Evolutionary conservation across 2,113 vertebrate genomes (phyloP).

Genomic region (Poecile atricapillus): DNA sequence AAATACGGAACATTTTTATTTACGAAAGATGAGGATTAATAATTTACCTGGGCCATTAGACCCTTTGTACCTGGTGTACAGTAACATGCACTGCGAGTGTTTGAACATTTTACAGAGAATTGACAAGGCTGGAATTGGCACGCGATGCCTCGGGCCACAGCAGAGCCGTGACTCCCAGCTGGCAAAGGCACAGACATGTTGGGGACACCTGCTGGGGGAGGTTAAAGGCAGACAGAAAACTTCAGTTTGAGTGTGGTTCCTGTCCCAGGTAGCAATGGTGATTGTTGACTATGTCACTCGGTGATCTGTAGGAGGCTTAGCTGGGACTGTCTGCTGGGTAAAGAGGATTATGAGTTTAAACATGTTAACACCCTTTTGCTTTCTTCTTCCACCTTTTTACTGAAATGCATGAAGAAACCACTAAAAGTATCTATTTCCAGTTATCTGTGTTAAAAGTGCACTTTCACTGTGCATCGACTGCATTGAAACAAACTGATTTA

Average conservation of each 20-base stretch:
- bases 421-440: background rate
- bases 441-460: background rate
- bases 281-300: background rate
- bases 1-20: conserved; percentile 63
- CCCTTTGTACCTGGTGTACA: conserved; percentile 67
- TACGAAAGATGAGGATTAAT: conserved; percentile 65
- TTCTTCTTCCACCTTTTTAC: background rate
- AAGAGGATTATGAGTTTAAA: background rate
- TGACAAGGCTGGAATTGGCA: background rate
- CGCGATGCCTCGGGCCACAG: fast-evolving
- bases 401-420: background rate
- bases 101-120: conserved; percentile 28
- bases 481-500: background rate
- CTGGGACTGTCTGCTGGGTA: background rate
- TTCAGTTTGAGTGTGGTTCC: background rate
- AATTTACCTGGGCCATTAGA: conserved; percentile 62
- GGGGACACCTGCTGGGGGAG: background rate
- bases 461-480: background rate
- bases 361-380: background rate
- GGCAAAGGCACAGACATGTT: background rate
- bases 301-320: background rate
- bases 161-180: background rate
- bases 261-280: background rate
- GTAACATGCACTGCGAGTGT: background rate
- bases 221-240: background rate